Percentiles rank a stretch among this genome's conserved stretches.
These are phyloP conservation scores for Hirundo rustica DNA, from an alignment of 2,797 vertebrate genomes.

Conservation along the genomic window DNA sequence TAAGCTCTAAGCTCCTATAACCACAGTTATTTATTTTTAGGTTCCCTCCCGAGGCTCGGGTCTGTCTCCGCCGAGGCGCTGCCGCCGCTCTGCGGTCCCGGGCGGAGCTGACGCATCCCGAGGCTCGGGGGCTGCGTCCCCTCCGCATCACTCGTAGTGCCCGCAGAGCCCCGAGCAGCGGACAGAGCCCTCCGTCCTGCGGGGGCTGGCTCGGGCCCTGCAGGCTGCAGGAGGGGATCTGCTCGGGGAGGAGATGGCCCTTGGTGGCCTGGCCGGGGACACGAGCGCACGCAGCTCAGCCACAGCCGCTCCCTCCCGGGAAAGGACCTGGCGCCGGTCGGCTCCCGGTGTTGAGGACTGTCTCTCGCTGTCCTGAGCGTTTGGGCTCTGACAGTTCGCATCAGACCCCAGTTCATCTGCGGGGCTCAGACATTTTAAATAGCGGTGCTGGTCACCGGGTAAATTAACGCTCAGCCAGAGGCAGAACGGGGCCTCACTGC, in stretches of 20 bases:
- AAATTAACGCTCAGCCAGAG: neutral
- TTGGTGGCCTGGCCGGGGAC: rapidly evolving
- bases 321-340: rapidly evolving
- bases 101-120: neutral
- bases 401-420: rapidly evolving
- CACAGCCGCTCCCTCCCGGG: neutral
- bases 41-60: rapidly evolving
- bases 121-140: neutral
- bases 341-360: rapidly evolving
- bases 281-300: rapidly evolving
- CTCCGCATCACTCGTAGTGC: rapidly evolving
- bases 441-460: rapidly evolving
- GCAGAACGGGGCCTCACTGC: rapidly evolving
- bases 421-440: rapidly evolving
- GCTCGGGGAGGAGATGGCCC: rapidly evolving
- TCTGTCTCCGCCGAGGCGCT: rapidly evolving
- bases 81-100: neutral
- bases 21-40: rapidly evolving
- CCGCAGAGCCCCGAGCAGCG: rapidly evolving
- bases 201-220: too few relatives aligned
- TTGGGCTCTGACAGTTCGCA: neutral
- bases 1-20: neutral
- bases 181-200: neutral
- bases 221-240: too few relatives aligned
- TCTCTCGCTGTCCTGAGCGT: rapidly evolving